phyloP scores from a whole-genome alignment of 2,888 invertebrate species.

The Sarcophaga caerulescens region DNA sequence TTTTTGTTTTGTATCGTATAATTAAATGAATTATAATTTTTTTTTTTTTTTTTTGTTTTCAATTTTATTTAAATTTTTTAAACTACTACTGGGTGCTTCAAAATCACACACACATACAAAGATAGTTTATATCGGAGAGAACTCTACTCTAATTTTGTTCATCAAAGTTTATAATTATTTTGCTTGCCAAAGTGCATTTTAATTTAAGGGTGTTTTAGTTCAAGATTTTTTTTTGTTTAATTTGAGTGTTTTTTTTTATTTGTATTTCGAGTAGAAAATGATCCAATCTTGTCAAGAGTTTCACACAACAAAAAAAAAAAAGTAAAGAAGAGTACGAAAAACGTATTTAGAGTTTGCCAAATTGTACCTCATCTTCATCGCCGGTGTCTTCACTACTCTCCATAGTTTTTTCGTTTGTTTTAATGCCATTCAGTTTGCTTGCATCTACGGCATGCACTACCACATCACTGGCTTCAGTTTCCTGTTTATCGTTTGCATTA shows the following conservation, averaged over 20 bases:
- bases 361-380: conserved; percentile 80
- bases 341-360: conserved; percentile 78
- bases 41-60: not conserved
- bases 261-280: not conserved
- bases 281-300: conserved; percentile 40
- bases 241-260: conserved; percentile 24
- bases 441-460: not conserved
- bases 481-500: conserved; percentile 17
- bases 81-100: conserved; percentile 56
- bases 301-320: not conserved
- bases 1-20: not conserved
- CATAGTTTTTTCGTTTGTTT: conserved; percentile 1
- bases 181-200: not conserved
- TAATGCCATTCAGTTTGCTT: not conserved
- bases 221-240: not conserved
- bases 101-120: conserved; percentile 56
- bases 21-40: conserved; percentile 10
- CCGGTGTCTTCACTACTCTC: conserved; percentile 60
- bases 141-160: conserved; percentile 20
- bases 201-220: not conserved
- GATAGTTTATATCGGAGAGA: not conserved
- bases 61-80: conserved; percentile 21
- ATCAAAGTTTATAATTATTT: conserved; percentile 27
- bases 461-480: conserved; percentile 43
- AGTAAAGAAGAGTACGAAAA: not conserved